Conservation (phyloP, 2,888 invertebrate genomes). For the Helobdella robusta region DNA sequence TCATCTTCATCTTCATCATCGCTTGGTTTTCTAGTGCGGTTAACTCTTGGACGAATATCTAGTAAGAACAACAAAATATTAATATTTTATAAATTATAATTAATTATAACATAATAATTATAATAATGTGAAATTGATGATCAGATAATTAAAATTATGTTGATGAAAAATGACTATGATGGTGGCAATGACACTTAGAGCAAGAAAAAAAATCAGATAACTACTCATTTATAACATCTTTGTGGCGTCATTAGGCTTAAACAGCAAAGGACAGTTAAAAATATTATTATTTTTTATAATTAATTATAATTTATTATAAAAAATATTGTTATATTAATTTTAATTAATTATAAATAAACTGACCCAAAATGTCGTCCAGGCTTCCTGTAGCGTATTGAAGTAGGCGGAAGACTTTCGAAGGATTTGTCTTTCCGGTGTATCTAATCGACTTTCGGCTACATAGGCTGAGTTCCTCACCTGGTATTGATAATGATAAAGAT, state of each 20-base stretch:
- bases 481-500: not conserved
- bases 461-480: constrained; percentile 37
- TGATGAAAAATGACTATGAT: constrained; percentile 18
- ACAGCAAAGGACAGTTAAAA: too few relatives aligned
- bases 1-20: too few relatives aligned
- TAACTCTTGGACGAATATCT: too few relatives aligned
- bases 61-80: too few relatives aligned
- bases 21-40: too few relatives aligned
- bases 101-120: too few relatives aligned
- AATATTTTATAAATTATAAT: too few relatives aligned
- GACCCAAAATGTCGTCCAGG: not conserved
- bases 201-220: too few relatives aligned
- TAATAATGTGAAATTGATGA: too few relatives aligned
- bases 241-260: too few relatives aligned
- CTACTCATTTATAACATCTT: too few relatives aligned
- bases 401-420: constrained; percentile 55
- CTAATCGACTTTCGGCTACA: constrained; percentile 45
- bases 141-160: constrained; percentile 18
- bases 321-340: not conserved
- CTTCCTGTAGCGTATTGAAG: constrained; percentile 24
- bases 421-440: constrained; percentile 52
- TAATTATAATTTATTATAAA: not conserved
- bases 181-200: constrained; percentile 6
- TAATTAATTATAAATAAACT: not conserved
- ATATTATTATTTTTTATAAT: constrained; percentile 5